Conservation (phyloP, 2,113 vertebrate species). For the Zosterops pallidus region DNA sequence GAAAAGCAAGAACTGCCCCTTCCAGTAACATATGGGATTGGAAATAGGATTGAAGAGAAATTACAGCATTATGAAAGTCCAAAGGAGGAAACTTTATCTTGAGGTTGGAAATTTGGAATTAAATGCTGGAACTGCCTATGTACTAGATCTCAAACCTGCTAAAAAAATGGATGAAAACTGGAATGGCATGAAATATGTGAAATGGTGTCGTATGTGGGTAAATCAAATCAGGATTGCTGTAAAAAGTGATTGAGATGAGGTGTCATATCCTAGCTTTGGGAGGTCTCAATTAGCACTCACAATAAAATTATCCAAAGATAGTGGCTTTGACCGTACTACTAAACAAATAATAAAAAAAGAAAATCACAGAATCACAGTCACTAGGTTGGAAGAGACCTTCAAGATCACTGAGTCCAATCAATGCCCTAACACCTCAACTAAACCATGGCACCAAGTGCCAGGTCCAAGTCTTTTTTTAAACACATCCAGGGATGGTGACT, state of each 20-base stretch:
- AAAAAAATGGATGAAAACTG: background rate
- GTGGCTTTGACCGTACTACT: background rate
- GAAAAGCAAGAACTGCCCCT: background rate
- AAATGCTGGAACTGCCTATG: background rate
- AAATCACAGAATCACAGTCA: background rate
- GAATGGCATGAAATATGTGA: background rate
- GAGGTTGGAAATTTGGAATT: background rate
- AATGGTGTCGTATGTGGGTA: background rate
- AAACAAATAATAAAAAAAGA: background rate
- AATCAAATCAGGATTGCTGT: background rate
- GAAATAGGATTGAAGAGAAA: background rate
- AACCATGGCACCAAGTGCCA: fast-evolving
- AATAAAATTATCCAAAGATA: background rate
- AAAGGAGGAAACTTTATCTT: background rate
- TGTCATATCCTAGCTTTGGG: background rate
- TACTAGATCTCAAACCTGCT: background rate
- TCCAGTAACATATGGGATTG: background rate
- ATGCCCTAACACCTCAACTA: background rate
- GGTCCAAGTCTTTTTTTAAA: background rate
- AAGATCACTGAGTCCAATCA: fast-evolving
- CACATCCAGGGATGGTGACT: background rate
- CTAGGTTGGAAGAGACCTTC: background rate
- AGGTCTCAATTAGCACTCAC: background rate
- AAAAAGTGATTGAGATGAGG: background rate
- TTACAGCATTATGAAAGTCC: background rate